phyloP scores from a whole-genome alignment of 2,113 vertebrate genomes.

The Otis tarda region DNA sequence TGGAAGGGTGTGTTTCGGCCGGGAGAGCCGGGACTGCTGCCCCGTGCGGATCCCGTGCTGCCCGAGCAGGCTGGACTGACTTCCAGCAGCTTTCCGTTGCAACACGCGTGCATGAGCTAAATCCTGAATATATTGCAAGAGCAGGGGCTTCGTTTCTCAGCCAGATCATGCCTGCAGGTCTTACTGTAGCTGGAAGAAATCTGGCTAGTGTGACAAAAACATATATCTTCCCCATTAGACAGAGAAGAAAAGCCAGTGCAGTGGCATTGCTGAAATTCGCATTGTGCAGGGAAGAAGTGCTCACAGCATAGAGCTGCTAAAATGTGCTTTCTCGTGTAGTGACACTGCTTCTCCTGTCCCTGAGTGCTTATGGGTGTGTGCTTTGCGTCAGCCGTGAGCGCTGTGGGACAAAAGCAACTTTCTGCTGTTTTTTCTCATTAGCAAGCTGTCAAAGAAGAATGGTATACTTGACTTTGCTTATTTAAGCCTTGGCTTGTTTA shows the following conservation, averaged over 20 bases:
- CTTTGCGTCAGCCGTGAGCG: neutral
- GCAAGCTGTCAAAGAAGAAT: neutral
- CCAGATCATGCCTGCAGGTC: neutral
- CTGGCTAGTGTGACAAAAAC: neutral
- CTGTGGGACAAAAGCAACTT: neutral
- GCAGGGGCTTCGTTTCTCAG: neutral
- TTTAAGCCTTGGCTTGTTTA: neutral
- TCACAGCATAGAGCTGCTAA: neutral
- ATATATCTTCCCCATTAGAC: neutral
- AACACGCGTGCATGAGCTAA: neutral
- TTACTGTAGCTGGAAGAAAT: neutral
- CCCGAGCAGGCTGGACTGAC: neutral
- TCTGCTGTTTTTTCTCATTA: neutral
- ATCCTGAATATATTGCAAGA: neutral
- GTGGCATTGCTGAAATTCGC: neutral
- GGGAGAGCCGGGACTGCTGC: neutral
- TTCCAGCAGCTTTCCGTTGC: neutral
- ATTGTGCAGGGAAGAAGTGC: neutral
- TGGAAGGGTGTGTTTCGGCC: neutral
- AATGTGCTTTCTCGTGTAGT: neutral
- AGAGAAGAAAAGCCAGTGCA: neutral
- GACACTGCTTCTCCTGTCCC: neutral
- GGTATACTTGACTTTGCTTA: neutral
- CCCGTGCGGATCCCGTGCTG: neutral
- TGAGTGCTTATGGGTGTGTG: neutral